Conservation (phyloP, 2,888 invertebrate genomes). For the Pycnomerus fuliginosus region DNA sequence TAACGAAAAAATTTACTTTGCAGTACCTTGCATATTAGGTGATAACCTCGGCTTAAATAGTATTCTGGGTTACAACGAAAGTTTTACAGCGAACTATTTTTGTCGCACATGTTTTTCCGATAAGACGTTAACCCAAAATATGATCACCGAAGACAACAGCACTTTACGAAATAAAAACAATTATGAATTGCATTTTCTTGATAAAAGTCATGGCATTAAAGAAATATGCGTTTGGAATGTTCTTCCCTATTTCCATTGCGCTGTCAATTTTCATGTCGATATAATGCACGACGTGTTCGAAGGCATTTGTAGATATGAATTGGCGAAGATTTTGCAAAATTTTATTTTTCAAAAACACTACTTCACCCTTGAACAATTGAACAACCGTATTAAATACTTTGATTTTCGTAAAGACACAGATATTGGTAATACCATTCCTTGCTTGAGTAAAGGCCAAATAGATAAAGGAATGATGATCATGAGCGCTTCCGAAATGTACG, state of each 20-base stretch:
- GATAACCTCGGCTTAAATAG: constrained; percentile 1
- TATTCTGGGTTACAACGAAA: background rate
- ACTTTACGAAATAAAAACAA: background rate
- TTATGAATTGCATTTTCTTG: background rate
- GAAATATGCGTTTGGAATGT: background rate
- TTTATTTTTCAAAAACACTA: background rate
- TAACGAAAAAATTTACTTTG: background rate
- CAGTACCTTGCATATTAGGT: background rate
- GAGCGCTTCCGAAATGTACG: background rate
- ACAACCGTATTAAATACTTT: background rate
- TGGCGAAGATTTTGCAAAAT: background rate
- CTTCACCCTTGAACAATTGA: background rate
- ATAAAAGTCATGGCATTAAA: background rate
- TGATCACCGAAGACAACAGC: background rate
- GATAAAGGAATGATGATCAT: background rate
- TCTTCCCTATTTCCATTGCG: constrained; percentile 1
- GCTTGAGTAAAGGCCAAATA: background rate
- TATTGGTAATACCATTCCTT: background rate
- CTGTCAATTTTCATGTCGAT: background rate
- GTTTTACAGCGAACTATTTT: background rate
- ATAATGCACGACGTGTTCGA: constrained; percentile 1
- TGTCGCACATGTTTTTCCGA: constrained; percentile 1
- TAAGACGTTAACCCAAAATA: background rate
- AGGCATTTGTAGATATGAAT: background rate
- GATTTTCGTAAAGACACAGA: background rate